A percentile compares a stretch with the other conserved stretches of the same genome.
Conservation (phyloP, 1,140 invertebrate genomes). For the Drosophila seguyi region DNA sequence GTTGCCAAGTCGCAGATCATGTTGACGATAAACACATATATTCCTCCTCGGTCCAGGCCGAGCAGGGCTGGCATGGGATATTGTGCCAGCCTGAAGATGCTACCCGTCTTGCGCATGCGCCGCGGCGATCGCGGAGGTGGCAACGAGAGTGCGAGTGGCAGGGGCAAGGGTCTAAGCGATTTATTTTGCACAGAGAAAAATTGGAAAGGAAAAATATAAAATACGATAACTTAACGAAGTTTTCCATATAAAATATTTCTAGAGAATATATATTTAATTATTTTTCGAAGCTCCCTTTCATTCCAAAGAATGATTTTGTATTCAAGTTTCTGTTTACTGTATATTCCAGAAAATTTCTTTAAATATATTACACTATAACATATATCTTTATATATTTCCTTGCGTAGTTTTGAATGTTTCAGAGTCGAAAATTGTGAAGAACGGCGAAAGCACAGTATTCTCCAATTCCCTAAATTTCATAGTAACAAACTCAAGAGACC, state of each 20-base stretch:
- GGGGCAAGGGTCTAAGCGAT: constrained; percentile 10
- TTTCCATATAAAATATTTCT: neutral
- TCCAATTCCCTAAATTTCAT: no score
- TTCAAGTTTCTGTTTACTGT: no score
- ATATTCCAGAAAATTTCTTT: neutral
- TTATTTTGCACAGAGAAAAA: constrained; percentile 1
- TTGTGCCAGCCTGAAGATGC: constrained; percentile 49
- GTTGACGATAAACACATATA: constrained; percentile 58
- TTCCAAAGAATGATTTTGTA: neutral
- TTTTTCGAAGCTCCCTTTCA: neutral
- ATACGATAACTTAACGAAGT: neutral
- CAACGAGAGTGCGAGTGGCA: neutral
- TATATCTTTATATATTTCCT: neutral
- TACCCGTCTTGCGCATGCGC: constrained; percentile 81
- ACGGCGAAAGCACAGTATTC: no score
- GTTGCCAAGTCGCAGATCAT: constrained; percentile 73
- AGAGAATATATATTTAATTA: neutral
- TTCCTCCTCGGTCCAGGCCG: constrained; percentile 1
- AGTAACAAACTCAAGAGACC: neutral
- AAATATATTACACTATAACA: neutral
- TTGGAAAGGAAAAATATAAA: no score
- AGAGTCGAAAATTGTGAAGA: no score
- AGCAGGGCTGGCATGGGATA: constrained; percentile 6
- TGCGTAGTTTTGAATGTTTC: constrained; percentile 7
- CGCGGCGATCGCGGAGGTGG: constrained; percentile 5